Evolutionary conservation across 1,140 invertebrate species (phyloP).

Genomic region (Stenopsyche tienmushanensis): DNA sequence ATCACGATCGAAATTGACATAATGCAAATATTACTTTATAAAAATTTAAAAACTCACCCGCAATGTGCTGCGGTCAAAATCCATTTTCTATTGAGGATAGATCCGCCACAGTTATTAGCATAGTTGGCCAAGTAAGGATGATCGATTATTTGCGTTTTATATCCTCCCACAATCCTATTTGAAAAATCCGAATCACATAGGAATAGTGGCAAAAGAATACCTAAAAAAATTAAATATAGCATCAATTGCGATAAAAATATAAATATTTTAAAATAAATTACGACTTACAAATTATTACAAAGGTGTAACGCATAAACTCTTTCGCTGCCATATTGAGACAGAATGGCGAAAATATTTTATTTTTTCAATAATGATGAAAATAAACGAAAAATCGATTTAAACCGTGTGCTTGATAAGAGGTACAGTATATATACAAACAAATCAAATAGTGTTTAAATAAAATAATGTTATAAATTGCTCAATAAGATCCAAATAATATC

Average conservation of each 20-base stretch:
- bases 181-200: neutral
- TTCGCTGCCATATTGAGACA: neutral
- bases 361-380: no score
- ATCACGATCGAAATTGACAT: neutral
- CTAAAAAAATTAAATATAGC: neutral
- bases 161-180: slow-evolving; percentile 30
- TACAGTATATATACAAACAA: no score
- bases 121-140: slow-evolving; percentile 30
- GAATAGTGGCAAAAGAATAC: neutral
- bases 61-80: slow-evolving; percentile 35
- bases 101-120: slow-evolving; percentile 21
- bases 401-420: no score
- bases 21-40: no score
- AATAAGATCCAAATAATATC: no score
- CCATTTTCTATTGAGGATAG: slow-evolving; percentile 23
- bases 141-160: neutral
- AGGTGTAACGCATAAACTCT: neutral
- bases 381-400: no score
- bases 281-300: neutral
- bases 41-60: slow-evolving; percentile 25
- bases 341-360: no score
- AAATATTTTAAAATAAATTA: neutral
- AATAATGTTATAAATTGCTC: no score
- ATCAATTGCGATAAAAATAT: neutral
- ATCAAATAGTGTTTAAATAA: no score